Conservation (phyloP, 2,797 vertebrate species). For the Nannoperca australis region DNA sequence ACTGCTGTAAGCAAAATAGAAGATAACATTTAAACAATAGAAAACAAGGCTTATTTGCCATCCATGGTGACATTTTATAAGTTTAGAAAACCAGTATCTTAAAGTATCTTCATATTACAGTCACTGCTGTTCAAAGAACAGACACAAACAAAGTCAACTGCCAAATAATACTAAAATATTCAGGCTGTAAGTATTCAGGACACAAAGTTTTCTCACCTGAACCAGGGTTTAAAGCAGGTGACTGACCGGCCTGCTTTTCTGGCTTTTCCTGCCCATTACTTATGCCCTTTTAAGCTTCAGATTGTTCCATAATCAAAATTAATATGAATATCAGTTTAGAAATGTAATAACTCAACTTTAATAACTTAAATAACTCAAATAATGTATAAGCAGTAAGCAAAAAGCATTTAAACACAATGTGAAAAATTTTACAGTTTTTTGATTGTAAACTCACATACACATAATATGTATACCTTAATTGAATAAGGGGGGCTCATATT, state of each 20-base stretch:
- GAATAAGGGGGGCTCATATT: neutral
- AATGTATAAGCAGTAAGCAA: too few species aligned
- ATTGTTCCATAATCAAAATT: neutral
- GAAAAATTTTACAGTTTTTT: neutral
- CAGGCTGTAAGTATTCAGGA: neutral
- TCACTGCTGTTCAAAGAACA: neutral
- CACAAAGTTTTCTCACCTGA: neutral
- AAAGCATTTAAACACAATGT: neutral
- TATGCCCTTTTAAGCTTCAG: neutral
- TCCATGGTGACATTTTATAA: neutral
- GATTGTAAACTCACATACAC: neutral
- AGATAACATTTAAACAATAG: neutral
- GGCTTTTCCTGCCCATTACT: neutral
- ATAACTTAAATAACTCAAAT: neutral
- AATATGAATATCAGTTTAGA: neutral
- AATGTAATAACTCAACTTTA: neutral
- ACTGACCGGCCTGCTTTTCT: too few species aligned
- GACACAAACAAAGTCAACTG: neutral
- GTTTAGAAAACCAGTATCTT: neutral
- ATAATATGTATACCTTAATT: neutral
- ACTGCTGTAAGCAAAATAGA: neutral
- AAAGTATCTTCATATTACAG: slow-evolving; percentile 6
- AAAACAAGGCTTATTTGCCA: neutral
- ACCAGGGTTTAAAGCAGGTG: neutral
- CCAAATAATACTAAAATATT: neutral